These are phyloP conservation scores for Empis stercorea DNA, from an alignment of 2,888 invertebrate species.

Conservation along the genomic window DNA sequence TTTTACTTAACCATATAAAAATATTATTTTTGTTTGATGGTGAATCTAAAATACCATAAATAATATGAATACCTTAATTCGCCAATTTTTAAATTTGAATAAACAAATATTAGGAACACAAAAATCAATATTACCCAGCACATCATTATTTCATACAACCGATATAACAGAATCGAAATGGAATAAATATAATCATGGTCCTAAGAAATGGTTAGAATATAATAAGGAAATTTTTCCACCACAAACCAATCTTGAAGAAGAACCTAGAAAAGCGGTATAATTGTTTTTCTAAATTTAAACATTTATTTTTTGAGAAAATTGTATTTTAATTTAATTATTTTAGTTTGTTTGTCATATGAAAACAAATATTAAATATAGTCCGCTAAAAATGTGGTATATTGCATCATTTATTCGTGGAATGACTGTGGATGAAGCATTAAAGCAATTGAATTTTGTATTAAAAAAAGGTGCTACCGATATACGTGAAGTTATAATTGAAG, in stretches of 20 bases:
- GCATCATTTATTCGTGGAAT: constrained; percentile 79
- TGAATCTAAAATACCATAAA: too few relatives aligned
- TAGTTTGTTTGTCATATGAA: constrained; percentile 83
- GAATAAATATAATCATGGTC: constrained; percentile 30
- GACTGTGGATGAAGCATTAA: constrained; percentile 86
- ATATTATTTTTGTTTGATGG: too few relatives aligned
- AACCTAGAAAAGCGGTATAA: constrained; percentile 66
- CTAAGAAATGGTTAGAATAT: constrained; percentile 46
- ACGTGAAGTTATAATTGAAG: constrained; percentile 72
- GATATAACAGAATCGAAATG: constrained; percentile 19
- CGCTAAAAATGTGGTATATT: constrained; percentile 87
- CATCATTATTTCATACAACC: constrained; percentile 22
- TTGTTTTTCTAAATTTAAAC: not conserved
- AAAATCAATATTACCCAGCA: too few relatives aligned
- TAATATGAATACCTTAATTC: too few relatives aligned
- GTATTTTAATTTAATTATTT: constrained; percentile 19
- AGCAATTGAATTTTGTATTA: constrained; percentile 70
- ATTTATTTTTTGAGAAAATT: too few relatives aligned
- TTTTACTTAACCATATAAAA: too few relatives aligned
- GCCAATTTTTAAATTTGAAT: too few relatives aligned
- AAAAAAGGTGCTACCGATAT: constrained; percentile 65
- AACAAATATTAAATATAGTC: constrained; percentile 76
- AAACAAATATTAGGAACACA: too few relatives aligned
- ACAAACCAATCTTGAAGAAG: constrained; percentile 56
- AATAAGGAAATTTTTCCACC: constrained; percentile 74